phyloP scores from a whole-genome alignment of 2,113 vertebrate genomes.

The Triplophysa siluroides region DNA sequence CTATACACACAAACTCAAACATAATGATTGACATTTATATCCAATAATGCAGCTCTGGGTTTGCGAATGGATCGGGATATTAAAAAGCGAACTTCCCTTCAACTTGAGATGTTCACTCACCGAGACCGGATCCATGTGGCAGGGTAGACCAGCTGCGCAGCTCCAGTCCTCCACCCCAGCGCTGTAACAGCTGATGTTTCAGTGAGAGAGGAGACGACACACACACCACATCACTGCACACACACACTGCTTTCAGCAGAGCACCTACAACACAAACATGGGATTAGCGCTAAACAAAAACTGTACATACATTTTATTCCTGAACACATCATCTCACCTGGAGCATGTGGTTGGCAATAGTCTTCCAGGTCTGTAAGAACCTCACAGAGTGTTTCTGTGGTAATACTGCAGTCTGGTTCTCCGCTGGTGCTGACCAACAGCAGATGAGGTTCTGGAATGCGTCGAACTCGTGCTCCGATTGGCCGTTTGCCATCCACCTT shows the following conservation, averaged over 20 bases:
- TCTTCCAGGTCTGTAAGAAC: constrained; percentile 67
- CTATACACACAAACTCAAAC: constrained; percentile 62
- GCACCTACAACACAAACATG: constrained; percentile 80
- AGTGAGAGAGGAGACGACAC: constrained; percentile 74
- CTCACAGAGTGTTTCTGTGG: too few relatives aligned
- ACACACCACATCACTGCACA: constrained; percentile 82
- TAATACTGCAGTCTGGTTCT: too few relatives aligned
- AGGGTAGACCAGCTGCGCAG: constrained; percentile 90
- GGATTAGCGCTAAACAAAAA: not conserved
- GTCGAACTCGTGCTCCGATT: constrained; percentile 81
- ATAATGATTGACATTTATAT: too few relatives aligned
- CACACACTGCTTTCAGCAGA: constrained; percentile 89
- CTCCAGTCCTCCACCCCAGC: constrained; percentile 86
- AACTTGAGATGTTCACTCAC: constrained; percentile 66
- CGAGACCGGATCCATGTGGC: constrained; percentile 91
- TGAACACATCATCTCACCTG: constrained; percentile 71
- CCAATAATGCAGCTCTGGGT: too few relatives aligned
- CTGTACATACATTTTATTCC: not conserved
- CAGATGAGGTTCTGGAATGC: too few relatives aligned
- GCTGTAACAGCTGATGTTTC: constrained; percentile 77
- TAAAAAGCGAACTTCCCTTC: too few relatives aligned
- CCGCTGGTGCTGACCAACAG: too few relatives aligned
- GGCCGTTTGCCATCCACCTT: constrained; percentile 84
- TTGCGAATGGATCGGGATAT: too few relatives aligned
- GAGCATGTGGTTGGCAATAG: constrained; percentile 89